Evolutionary conservation across 92 coral and sea anemone genomes (phyloP).

Genomic region (Umimayanthus chanpuru): DNA sequence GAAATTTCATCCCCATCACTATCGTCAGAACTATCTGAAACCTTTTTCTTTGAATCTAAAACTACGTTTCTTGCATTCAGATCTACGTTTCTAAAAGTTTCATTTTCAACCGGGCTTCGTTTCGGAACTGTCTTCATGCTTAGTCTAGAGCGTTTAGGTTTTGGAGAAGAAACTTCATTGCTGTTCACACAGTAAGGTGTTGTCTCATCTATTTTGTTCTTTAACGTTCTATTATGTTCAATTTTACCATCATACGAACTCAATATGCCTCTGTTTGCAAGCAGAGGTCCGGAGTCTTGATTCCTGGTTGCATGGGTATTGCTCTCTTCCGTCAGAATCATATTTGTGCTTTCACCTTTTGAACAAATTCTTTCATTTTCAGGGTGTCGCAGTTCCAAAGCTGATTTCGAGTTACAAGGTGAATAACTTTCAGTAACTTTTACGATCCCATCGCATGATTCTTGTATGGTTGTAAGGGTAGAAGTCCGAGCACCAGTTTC

Average conservation of each 20-base stretch:
- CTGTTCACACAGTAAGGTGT: background rate
- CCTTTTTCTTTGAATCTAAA: slow-evolving; percentile 2
- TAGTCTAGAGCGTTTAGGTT: slow-evolving; percentile 9
- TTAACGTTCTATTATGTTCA: background rate
- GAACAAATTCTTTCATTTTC: background rate
- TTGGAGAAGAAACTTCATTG: background rate
- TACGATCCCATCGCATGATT: background rate
- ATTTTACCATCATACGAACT: background rate
- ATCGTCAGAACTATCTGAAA: slow-evolving; percentile 20
- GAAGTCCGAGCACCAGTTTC: background rate
- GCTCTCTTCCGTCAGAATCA: slow-evolving; percentile 21
- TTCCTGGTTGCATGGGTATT: background rate
- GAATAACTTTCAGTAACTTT: background rate
- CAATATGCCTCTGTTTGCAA: background rate
- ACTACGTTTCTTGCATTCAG: background rate
- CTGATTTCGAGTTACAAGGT: background rate
- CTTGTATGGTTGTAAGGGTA: background rate
- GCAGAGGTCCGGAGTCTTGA: background rate
- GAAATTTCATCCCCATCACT: slow-evolving; percentile 14
- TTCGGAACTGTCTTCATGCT: slow-evolving; percentile 9
- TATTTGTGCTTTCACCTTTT: slow-evolving; percentile 21
- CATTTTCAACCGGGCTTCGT: background rate
- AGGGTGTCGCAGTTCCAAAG: background rate
- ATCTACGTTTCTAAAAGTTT: background rate
- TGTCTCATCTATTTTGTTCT: background rate